These are phyloP conservation scores for Lanius collurio DNA, from an alignment of 2,113 vertebrate genomes.

Conservation along the genomic window DNA sequence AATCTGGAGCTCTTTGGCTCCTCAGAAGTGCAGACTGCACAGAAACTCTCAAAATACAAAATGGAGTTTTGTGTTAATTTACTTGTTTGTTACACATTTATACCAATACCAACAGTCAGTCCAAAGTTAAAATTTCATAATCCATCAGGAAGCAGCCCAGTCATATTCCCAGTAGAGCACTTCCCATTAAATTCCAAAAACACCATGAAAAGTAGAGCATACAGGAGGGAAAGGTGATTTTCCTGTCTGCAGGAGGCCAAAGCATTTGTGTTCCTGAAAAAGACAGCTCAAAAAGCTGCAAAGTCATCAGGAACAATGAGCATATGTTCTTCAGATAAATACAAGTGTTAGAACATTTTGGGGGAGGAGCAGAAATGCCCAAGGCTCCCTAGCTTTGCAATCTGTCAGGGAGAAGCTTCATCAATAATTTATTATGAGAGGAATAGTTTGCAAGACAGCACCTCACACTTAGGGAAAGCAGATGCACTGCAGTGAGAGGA, in stretches of 20 bases:
- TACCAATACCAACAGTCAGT: background rate
- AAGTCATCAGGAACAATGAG: background rate
- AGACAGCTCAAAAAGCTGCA: background rate
- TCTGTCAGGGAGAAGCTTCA: constrained; percentile 1
- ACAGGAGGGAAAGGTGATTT: background rate
- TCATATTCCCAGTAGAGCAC: background rate
- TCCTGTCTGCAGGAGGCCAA: background rate
- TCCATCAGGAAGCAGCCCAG: background rate
- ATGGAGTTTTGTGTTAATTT: background rate
- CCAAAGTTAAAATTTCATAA: background rate
- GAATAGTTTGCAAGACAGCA: background rate
- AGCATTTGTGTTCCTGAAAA: background rate
- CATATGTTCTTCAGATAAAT: background rate
- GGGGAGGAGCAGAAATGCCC: constrained; percentile 5
- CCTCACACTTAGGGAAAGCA: background rate
- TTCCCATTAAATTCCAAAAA: background rate
- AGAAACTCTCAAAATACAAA: background rate
- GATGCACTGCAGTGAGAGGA: background rate
- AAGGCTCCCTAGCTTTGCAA: background rate
- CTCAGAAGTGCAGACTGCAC: background rate
- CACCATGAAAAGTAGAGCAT: background rate
- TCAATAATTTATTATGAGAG: constrained; percentile 45
- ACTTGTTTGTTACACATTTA: background rate
- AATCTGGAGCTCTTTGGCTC: background rate
- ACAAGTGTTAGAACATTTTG: background rate